A percentile compares a stretch with the other conserved stretches of the same genome.
These are phyloP conservation scores for Balanococcus diminutus DNA, from an alignment of 2,888 invertebrate genomes.

Conservation along the genomic window DNA sequence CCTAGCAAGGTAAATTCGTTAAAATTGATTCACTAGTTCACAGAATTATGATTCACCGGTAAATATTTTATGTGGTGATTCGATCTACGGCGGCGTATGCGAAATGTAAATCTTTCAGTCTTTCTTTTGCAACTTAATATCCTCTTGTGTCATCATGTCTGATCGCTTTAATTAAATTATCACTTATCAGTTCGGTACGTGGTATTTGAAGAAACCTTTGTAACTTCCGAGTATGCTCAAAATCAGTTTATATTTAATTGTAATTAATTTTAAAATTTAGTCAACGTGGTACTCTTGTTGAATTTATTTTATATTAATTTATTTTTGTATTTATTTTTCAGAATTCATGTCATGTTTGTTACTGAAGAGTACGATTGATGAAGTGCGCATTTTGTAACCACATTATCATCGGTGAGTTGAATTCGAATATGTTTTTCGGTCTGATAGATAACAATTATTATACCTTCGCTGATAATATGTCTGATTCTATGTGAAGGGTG, in stretches of 20 bases:
- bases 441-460: background rate
- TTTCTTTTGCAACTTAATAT: background rate
- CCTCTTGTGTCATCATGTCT: background rate
- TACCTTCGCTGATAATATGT: background rate
- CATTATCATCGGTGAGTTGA: conserved; percentile 2
- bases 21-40: background rate
- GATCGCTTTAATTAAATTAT: background rate
- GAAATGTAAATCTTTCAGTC: no score
- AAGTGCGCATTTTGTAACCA: background rate
- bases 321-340: background rate
- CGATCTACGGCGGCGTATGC: no score
- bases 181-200: background rate
- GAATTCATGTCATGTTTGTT: background rate
- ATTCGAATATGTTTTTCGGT: background rate
- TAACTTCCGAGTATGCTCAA: no score
- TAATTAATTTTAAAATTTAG: no score
- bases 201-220: background rate
- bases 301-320: no score
- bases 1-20: background rate
- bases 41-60: background rate
- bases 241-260: no score
- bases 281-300: no score
- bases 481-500: background rate
- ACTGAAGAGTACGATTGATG: background rate
- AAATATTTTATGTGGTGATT: background rate